Conservation (phyloP, 2,113 vertebrate species). For the Etheostoma cragini region DNA sequence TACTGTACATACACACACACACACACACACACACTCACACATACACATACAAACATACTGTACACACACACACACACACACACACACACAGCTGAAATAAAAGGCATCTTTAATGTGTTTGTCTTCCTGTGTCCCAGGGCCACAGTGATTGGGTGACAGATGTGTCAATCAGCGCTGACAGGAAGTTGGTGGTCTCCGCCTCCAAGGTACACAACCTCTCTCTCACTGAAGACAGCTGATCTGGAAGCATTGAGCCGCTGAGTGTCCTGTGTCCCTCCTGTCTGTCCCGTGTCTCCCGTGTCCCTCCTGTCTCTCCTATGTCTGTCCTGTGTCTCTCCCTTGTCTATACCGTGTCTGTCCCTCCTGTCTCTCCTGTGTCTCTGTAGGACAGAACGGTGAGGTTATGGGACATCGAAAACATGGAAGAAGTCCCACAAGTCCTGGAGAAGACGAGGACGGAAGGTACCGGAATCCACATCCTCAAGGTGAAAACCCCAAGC, state of each 20-base stretch:
- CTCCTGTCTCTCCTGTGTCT: too few species aligned
- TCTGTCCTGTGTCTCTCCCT: too few species aligned
- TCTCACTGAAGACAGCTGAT: too few species aligned
- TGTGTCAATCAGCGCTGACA: conserved; percentile 80
- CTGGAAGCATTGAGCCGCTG: too few species aligned
- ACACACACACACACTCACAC: too few species aligned
- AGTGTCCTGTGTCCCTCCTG: background rate
- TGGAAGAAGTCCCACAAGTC: conserved; percentile 76
- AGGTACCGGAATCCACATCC: conserved; percentile 56
- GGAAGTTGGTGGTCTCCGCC: conserved; percentile 84
- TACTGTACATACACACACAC: too few species aligned
- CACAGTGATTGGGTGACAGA: conserved; percentile 88
- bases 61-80: too few species aligned
- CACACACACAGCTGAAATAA: too few species aligned
- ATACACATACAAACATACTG: too few species aligned
- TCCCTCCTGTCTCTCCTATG: background rate
- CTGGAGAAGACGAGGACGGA: conserved; percentile 61
- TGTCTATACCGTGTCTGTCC: too few species aligned
- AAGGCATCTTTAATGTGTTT: too few species aligned
- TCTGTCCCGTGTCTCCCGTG: too few species aligned
- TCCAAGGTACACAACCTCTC: conserved; percentile 80
- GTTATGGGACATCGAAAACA: conserved; percentile 83
- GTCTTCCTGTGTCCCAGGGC: conserved; percentile 75
- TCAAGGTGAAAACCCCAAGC: conserved; percentile 52
- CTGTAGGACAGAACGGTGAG: conserved; percentile 79